A percentile compares a stretch with the other conserved stretches of the same genome.
Evolutionary conservation across 2,113 vertebrate species (phyloP).

Genomic region (Petroica traversi): DNA sequence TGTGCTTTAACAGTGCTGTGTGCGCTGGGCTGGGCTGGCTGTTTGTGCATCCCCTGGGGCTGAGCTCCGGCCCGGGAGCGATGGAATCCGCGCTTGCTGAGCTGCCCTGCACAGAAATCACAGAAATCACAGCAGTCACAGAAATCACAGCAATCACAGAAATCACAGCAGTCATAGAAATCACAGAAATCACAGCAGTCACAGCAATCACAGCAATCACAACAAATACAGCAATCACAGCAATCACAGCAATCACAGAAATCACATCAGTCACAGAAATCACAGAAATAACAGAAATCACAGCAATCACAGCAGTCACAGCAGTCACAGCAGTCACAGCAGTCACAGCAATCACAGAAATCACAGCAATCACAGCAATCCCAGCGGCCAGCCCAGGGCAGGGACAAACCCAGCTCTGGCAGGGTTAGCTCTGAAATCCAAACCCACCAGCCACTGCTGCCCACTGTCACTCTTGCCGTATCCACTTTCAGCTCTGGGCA

Average conservation of each 20-base stretch:
- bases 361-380: background rate
- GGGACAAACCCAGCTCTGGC: background rate
- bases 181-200: too few relatives aligned
- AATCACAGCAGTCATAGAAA: too few relatives aligned
- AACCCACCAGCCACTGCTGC: fast-evolving
- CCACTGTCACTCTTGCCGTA: background rate
- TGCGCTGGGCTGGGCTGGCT: background rate
- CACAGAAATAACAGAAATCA: too few relatives aligned
- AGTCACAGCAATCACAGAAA: too few relatives aligned
- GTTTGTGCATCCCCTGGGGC: fast-evolving
- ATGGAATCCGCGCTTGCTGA: fast-evolving
- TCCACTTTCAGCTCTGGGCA: fast-evolving
- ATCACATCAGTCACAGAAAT: too few relatives aligned
- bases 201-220: too few relatives aligned
- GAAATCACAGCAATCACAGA: too few relatives aligned
- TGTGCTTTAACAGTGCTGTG: background rate
- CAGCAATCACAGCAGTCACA: too few relatives aligned
- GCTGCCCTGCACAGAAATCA: background rate
- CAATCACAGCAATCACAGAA: too few relatives aligned
- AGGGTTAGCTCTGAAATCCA: background rate
- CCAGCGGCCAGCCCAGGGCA: fast-evolving
- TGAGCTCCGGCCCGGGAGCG: fast-evolving
- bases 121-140: too few relatives aligned
- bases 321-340: too few relatives aligned
- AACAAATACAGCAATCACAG: too few relatives aligned